A percentile compares a stretch with the other conserved stretches of the same genome.
phyloP scores from a whole-genome alignment of 2,888 invertebrate genomes.

The Asteroscopus sphinx region DNA sequence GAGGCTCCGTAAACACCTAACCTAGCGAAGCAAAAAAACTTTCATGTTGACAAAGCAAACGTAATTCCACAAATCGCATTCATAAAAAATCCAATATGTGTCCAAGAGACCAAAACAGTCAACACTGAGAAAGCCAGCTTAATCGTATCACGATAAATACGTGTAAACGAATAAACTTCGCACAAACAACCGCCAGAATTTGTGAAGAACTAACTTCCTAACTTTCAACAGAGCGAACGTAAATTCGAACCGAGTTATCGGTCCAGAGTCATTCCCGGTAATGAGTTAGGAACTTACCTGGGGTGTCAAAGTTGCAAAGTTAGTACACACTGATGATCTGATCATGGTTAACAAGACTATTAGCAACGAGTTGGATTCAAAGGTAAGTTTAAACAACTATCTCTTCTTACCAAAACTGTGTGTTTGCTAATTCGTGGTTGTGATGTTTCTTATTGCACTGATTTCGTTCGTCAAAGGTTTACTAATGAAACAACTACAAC shows the following conservation, averaged over 20 bases:
- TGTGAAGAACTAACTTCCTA: conserved; percentile 55
- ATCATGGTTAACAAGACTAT: conserved; percentile 42
- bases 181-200: conserved; percentile 56
- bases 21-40: conserved; percentile 12
- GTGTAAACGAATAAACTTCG: conserved; percentile 61
- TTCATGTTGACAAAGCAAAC: conserved; percentile 29
- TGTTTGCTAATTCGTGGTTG: too few relatives aligned
- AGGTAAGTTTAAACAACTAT: neutral
- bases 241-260: conserved; percentile 62
- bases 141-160: conserved; percentile 61
- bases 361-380: conserved; percentile 26
- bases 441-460: too few relatives aligned
- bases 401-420: neutral
- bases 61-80: conserved; percentile 19
- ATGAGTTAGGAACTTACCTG: conserved; percentile 64
- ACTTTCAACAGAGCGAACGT: conserved; percentile 47
- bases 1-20: neutral
- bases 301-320: conserved; percentile 39
- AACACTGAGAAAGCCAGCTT: conserved; percentile 39
- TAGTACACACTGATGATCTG: conserved; percentile 42
- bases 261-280: conserved; percentile 57
- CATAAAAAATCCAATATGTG: conserved; percentile 37
- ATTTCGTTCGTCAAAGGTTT: too few relatives aligned
- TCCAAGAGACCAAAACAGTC: conserved; percentile 21
- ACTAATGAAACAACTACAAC: too few relatives aligned